Evolutionary conservation across 2,113 vertebrate species (phyloP).

Genomic region (Malurus alboscapulatus): DNA sequence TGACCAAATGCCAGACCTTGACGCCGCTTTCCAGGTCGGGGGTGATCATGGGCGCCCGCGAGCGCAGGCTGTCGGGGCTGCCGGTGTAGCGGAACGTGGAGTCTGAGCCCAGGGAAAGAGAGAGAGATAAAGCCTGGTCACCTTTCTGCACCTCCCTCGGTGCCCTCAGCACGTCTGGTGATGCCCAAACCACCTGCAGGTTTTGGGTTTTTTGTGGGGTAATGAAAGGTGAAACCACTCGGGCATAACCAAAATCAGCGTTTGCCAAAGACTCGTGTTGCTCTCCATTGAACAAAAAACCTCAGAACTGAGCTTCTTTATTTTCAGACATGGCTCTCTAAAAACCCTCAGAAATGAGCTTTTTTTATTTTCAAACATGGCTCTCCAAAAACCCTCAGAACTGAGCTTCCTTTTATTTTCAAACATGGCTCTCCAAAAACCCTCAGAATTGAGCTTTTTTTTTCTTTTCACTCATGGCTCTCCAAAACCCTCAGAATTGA

Average conservation of each 20-base stretch:
- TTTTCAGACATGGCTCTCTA: too few relatives aligned
- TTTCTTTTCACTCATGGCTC: too few relatives aligned
- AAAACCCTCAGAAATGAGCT: too few relatives aligned
- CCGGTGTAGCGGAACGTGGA: constrained; percentile 96
- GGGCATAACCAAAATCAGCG: accelerated
- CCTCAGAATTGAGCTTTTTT: too few relatives aligned
- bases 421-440: too few relatives aligned
- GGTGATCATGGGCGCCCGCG: constrained; percentile 96
- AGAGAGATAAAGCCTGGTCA: not conserved
- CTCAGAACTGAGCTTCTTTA: not conserved
- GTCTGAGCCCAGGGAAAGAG: constrained; percentile 70
- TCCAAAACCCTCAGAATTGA: not conserved
- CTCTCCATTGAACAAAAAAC: not conserved
- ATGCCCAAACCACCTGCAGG: accelerated
- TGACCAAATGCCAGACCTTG: constrained; percentile 97
- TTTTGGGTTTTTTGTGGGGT: not conserved
- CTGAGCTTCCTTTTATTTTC: not conserved
- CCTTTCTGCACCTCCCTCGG: not conserved
- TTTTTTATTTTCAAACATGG: too few relatives aligned
- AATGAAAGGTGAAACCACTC: accelerated
- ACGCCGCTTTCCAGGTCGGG: constrained; percentile 95
- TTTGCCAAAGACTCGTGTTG: not conserved
- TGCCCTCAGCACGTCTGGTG: accelerated
- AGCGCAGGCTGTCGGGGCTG: constrained; percentile 96
- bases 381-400: not conserved